A percentile compares a stretch with the other conserved stretches of the same genome.
phyloP scores from a whole-genome alignment of 2,888 invertebrate genomes.

The Loripinus fragilis region DNA sequence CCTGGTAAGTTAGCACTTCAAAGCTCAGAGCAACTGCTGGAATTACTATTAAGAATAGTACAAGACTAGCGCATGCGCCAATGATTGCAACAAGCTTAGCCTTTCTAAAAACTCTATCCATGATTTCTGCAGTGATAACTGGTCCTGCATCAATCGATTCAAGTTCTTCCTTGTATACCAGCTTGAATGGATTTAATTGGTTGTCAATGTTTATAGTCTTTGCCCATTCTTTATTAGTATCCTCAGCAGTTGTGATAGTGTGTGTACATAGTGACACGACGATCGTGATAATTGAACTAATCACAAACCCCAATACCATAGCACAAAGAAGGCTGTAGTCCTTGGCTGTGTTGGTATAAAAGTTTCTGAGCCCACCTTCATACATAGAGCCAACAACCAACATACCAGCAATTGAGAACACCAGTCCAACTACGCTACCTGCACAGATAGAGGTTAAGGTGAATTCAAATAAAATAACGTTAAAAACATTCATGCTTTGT shows the following conservation, averaged over 20 bases:
- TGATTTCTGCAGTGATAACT: slow-evolving; percentile 50
- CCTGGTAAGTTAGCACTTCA: slow-evolving; percentile 48
- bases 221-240: slow-evolving; percentile 68
- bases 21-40: slow-evolving; percentile 57
- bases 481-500: too few relatives aligned
- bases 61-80: slow-evolving; percentile 48
- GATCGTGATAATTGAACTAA: slow-evolving; percentile 68
- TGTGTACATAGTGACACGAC: slow-evolving; percentile 71
- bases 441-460: slow-evolving; percentile 32
- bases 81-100: slow-evolving; percentile 46
- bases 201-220: slow-evolving; percentile 45
- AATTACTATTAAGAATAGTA: slow-evolving; percentile 56
- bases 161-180: slow-evolving; percentile 68
- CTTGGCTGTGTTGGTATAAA: slow-evolving; percentile 70
- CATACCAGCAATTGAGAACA: slow-evolving; percentile 62
- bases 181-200: slow-evolving; percentile 69
- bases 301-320: slow-evolving; percentile 63
- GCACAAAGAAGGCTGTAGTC: slow-evolving; percentile 74
- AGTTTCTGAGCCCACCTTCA: slow-evolving; percentile 69
- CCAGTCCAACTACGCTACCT: slow-evolving; percentile 71
- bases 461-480: too few relatives aligned
- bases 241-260: slow-evolving; percentile 56
- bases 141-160: slow-evolving; percentile 43
- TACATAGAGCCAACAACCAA: slow-evolving; percentile 66
- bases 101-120: slow-evolving; percentile 58